Evolutionary conservation across 1,140 invertebrate species (phyloP).

Genomic region (Tenebrio molitor): DNA sequence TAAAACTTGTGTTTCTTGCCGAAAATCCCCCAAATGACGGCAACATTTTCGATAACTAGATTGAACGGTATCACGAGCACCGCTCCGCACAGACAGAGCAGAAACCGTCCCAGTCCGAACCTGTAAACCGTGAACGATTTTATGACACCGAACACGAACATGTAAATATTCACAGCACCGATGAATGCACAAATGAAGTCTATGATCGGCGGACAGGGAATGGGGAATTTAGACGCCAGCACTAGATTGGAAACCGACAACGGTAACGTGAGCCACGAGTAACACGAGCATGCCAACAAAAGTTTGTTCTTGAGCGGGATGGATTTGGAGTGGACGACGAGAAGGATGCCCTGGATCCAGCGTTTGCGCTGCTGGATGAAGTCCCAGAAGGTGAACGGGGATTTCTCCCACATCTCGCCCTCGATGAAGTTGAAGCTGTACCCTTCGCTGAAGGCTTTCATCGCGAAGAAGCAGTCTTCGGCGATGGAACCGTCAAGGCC

Average conservation of each 20-base stretch:
- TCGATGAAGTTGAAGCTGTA: constrained; percentile 94
- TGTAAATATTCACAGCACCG: constrained; percentile 93
- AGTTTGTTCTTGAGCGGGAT: constrained; percentile 89
- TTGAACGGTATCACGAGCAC: constrained; percentile 92
- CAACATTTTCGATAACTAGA: constrained; percentile 93
- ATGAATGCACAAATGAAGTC: constrained; percentile 92
- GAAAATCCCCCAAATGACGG: constrained; percentile 92
- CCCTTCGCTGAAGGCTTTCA: constrained; percentile 89
- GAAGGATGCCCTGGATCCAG: constrained; percentile 96
- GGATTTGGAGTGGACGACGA: constrained; percentile 91
- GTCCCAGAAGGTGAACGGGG: constrained; percentile 94
- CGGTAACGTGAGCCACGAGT: constrained; percentile 95
- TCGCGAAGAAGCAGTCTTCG: constrained; percentile 97
- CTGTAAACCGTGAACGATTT: constrained; percentile 94
- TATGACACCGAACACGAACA: constrained; percentile 96
- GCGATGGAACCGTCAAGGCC: constrained; percentile 96
- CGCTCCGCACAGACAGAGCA: constrained; percentile 87
- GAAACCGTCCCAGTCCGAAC: constrained; percentile 84
- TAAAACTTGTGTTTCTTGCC: constrained; percentile 97
- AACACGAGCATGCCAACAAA: constrained; percentile 89
- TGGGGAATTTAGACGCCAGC: constrained; percentile 85
- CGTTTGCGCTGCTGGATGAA: constrained; percentile 96
- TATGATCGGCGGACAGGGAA: constrained; percentile 85
- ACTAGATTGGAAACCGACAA: constrained; percentile 91
- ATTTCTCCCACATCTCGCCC: constrained; percentile 98